Conservation (phyloP, 2,113 vertebrate genomes). For the Anguilla japonica region DNA sequence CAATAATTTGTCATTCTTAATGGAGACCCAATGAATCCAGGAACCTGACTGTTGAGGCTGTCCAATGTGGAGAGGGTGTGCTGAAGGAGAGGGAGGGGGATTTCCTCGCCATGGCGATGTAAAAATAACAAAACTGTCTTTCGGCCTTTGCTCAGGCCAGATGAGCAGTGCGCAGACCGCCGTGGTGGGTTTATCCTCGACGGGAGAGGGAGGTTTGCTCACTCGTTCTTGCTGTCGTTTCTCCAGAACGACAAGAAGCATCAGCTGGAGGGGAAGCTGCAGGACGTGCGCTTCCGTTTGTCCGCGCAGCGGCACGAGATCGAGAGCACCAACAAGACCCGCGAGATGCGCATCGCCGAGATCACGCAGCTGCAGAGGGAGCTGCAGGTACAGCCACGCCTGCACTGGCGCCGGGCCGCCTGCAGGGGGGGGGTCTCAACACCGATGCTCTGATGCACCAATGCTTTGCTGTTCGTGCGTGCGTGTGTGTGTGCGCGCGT, state of each 20-base stretch:
- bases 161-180: too few relatives aligned
- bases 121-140: too few relatives aligned
- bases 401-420: background rate
- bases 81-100: too few relatives aligned
- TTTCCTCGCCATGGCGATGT: too few relatives aligned
- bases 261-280: slow-evolving; percentile 94
- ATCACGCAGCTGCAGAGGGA: slow-evolving; percentile 95
- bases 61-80: too few relatives aligned
- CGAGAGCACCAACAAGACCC: slow-evolving; percentile 92
- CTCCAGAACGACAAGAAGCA: slow-evolving; percentile 90
- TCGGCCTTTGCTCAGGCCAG: too few relatives aligned
- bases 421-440: background rate
- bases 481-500: too few relatives aligned
- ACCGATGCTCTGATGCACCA: too few relatives aligned
- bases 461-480: too few relatives aligned
- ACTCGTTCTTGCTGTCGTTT: background rate
- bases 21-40: too few relatives aligned
- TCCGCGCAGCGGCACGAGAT: slow-evolving; percentile 89
- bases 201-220: background rate
- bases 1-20: too few relatives aligned
- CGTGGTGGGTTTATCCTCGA: background rate
- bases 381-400: slow-evolving; percentile 76
- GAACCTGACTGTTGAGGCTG: too few relatives aligned
- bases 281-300: slow-evolving; percentile 89
- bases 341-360: slow-evolving; percentile 91